Base-by-base conservation (phyloP, 2,113 vertebrate species). In the Xenopus borealis region DNA sequence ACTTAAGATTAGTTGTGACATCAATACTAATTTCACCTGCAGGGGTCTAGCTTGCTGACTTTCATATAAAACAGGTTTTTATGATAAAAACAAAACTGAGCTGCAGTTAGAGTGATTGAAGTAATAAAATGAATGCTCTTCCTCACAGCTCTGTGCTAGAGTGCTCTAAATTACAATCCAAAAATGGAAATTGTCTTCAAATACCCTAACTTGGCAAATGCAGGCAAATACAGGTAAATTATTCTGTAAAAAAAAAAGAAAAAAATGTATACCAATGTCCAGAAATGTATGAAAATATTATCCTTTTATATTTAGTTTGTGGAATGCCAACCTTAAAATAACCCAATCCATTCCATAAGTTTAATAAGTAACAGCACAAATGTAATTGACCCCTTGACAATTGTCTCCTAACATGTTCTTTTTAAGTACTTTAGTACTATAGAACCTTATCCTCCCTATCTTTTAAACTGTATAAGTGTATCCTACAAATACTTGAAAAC, bases 1-100 rank as follows among this genome's bases (percentile, higher is more conserved):
- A 65, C 17, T 65, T 65, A 65, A 65, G 45, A 65, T 65, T 65
- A 45, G 63, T 45, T 65, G 63, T 65, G 63, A 46, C 63, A 65
- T 65, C n/a, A 65, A 33, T 63, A 65, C 63, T 65, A 44, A 65
- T 65, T 65, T 65, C 2, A 45, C 63, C 63, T 45, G 63, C 63
- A 65, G 63, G 63, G 30, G 40, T 65, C 63, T 45, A 44, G 63
- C 63, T 44, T 45, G 30, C 63, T 65, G n/a, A 45, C 8, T 45
- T 65, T 46, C 16, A 46, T 65, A 65, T 65, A 65, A 65, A 65
- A 65, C 17, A 65, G 4, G 63, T 11, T 65, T 61, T 65, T 65
- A 65, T 65, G 63, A 45, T 40, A 65, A 65, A 65, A 65, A 45
- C 17, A 65, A 65, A 45, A 65, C 12, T 18, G 40, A 65, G 63